These are phyloP conservation scores for Netta rufina DNA, from an alignment of 2,797 vertebrate genomes.

Conservation along the genomic window DNA sequence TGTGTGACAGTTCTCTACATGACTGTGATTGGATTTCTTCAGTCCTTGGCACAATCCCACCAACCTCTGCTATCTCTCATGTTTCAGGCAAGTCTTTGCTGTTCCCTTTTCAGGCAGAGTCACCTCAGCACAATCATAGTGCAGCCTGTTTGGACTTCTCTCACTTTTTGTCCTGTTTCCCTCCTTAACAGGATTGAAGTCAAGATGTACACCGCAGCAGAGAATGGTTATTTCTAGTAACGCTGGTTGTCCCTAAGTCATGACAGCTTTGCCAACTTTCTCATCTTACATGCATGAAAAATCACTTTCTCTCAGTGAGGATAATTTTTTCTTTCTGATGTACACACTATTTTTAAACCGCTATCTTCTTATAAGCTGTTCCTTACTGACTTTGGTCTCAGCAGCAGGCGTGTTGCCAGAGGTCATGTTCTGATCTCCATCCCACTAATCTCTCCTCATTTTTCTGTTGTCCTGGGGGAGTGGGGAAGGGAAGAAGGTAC, in stretches of 20 bases:
- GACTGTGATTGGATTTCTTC: slow-evolving; percentile 32
- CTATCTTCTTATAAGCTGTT: neutral
- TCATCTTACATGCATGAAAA: neutral
- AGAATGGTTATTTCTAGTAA: slow-evolving; percentile 6
- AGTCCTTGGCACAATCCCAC: slow-evolving; percentile 19
- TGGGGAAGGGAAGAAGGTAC: neutral
- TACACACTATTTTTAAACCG: neutral
- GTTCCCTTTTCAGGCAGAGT: neutral
- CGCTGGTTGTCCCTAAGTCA: neutral
- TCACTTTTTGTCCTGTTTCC: neutral
- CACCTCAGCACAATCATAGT: neutral
- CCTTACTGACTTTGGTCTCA: neutral
- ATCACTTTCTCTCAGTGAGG: neutral
- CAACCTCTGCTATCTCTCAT: neutral
- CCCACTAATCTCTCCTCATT: neutral
- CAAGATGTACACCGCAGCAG: neutral
- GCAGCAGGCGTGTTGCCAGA: neutral
- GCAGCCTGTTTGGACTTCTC: neutral
- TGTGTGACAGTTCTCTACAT: neutral
- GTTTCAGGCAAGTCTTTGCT: slow-evolving; percentile 6
- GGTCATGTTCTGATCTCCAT: neutral
- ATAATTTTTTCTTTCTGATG: neutral
- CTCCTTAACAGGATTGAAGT: neutral
- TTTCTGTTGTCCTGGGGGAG: neutral
- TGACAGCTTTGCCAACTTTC: neutral